phyloP scores from a whole-genome alignment of 2,797 vertebrate species.

The Propithecus deckenii region DNA sequence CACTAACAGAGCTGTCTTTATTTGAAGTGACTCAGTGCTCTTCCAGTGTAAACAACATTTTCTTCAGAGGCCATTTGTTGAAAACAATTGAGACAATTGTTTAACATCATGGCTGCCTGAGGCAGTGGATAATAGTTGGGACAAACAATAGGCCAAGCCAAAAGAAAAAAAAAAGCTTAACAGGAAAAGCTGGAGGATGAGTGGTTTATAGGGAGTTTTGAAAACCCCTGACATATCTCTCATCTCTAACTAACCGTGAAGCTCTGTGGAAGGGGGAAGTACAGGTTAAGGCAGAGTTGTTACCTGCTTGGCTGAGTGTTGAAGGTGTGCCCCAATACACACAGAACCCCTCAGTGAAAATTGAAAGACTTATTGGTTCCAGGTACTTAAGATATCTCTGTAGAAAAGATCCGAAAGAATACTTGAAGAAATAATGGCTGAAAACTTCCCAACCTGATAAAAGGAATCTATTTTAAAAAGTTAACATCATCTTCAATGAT shows the following conservation, averaged over 20 bases:
- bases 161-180: neutral
- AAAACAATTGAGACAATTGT: neutral
- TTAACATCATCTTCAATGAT: neutral
- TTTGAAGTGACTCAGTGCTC: neutral
- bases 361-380: neutral
- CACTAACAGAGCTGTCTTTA: neutral
- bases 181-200: neutral
- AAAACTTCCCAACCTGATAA: neutral
- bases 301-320: neutral
- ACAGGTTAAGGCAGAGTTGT: neutral
- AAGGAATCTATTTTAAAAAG: neutral
- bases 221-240: neutral
- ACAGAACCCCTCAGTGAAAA: neutral
- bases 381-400: neutral
- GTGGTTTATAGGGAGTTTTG: neutral
- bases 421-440: neutral
- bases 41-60: neutral
- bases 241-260: neutral
- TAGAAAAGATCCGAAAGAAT: neutral
- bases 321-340: neutral
- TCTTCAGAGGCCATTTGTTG: neutral
- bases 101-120: neutral
- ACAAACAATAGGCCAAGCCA: neutral
- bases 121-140: neutral
- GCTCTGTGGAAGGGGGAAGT: neutral